Base-by-base conservation (phyloP, 2,113 vertebrate species). In the Pelvicachromis taeniatus region DNA sequence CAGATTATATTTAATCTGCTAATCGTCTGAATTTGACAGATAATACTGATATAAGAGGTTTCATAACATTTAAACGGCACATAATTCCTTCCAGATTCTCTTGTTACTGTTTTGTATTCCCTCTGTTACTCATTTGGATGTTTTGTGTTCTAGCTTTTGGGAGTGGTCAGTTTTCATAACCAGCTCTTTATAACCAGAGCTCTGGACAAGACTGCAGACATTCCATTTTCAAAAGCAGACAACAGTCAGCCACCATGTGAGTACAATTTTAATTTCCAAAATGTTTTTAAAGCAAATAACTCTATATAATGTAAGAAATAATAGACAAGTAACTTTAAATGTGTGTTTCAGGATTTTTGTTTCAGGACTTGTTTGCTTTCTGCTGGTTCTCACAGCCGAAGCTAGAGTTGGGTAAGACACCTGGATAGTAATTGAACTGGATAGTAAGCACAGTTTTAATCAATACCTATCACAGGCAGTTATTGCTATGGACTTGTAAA, bases 381-480 rank as follows among this genome's bases (percentile, higher is more conserved):
- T 96, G 79, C 75, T 96, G 68, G 52, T 85, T 33, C n/a, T 95
- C 11, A 93, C 92, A 77, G 88, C 88, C 54, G 93, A 96, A 14
- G 95, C 94, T 56, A 78, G 56, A 88, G 55, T 96, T 86, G 95
- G 96, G 96, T 96, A 91, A 93, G 94, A 88, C 56, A 65, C 6
- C 5, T 61, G 12, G n/a, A n/a, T n/a, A n/a, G n/a, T n/a, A 23
- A 80, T 29, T 21, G 9, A 29, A 78, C 5, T 40, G 0, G 17
- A 56, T 2, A 45, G 13, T 5, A 11, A 45, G 31, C 19, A 13
- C 38, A 55, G 11, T n/a, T 42, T 55, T 58, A 50, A 10, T 68
- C 13, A 63, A n/a, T 65, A 29, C 21, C 1, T 50, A 35, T 14
- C 9, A 55, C 13, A 53, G 13, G 5, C 12, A n/a, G 45, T 55